These are phyloP conservation scores for Crocidura indochinensis DNA, from an alignment of 2,797 vertebrate genomes.

Conservation along the genomic window DNA sequence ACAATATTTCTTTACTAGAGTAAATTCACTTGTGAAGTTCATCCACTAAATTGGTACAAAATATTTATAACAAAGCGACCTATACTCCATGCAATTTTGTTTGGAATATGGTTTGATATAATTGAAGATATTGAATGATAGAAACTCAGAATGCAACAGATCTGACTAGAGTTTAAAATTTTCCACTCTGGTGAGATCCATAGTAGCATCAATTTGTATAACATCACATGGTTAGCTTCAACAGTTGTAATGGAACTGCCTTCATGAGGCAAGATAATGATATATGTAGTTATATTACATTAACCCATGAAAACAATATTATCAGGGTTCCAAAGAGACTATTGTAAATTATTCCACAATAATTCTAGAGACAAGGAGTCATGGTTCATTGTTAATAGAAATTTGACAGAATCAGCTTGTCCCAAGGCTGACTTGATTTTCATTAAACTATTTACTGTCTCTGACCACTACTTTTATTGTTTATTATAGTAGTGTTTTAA, in stretches of 20 bases:
- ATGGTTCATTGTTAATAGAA: background rate
- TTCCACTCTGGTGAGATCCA: constrained; percentile 46
- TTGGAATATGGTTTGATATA: constrained; percentile 48
- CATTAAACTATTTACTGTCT: background rate
- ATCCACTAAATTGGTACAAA: constrained; percentile 50
- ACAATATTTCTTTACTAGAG: background rate
- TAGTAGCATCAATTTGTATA: constrained; percentile 7
- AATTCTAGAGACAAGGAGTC: background rate
- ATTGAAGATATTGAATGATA: constrained; percentile 49
- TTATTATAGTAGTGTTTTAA: constrained; percentile 48
- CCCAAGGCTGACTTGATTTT: background rate
- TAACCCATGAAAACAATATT: background rate
- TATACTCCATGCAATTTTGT: constrained; percentile 35
- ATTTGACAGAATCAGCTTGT: background rate
- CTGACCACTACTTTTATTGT: background rate
- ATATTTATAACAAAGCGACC: constrained; percentile 47
- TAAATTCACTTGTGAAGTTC: constrained; percentile 55
- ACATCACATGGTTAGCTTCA: background rate
- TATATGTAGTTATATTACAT: background rate
- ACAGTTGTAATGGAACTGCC: background rate
- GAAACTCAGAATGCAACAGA: background rate
- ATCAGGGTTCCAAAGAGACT: background rate
- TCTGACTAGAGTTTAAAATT: constrained; percentile 22
- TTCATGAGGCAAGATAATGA: background rate
- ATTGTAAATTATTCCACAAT: background rate